phyloP scores from a whole-genome alignment of 2,113 vertebrate species.

The Phrynosoma blainvillii region DNA sequence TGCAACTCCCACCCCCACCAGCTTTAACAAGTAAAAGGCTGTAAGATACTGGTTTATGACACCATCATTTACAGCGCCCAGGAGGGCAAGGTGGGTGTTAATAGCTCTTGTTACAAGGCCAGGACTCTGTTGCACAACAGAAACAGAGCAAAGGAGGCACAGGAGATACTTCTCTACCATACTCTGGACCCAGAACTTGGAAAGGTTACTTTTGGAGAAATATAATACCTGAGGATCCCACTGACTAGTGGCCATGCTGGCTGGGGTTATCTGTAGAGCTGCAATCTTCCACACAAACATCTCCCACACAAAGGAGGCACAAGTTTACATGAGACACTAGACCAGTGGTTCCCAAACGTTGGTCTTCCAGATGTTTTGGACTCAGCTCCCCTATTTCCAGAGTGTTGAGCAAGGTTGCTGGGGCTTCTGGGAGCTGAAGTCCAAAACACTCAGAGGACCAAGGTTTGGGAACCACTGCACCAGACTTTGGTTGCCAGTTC shows the following conservation, averaged over 20 bases:
- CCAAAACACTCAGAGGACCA: too few species aligned
- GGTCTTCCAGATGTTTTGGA: too few species aligned
- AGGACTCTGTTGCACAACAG: background rate
- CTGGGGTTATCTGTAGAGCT: background rate
- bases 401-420: too few species aligned
- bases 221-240: too few species aligned
- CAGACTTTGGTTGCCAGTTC: slow-evolving; percentile 34
- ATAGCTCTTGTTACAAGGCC: background rate
- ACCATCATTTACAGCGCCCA: background rate
- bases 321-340: too few species aligned
- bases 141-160: background rate
- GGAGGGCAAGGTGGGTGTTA: background rate
- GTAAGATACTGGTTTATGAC: background rate
- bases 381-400: too few species aligned
- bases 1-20: background rate
- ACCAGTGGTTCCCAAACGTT: too few species aligned
- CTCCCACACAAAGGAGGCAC: too few species aligned
- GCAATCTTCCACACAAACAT: background rate
- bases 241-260: too few species aligned
- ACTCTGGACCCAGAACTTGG: too few species aligned
- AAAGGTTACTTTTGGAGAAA: too few species aligned
- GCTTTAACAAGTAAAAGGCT: background rate
- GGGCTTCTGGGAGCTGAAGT: too few species aligned
- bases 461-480: background rate
- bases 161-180: rapidly evolving